phyloP scores from a whole-genome alignment of 2,888 invertebrate genomes.

The Diaphora mendica region DNA sequence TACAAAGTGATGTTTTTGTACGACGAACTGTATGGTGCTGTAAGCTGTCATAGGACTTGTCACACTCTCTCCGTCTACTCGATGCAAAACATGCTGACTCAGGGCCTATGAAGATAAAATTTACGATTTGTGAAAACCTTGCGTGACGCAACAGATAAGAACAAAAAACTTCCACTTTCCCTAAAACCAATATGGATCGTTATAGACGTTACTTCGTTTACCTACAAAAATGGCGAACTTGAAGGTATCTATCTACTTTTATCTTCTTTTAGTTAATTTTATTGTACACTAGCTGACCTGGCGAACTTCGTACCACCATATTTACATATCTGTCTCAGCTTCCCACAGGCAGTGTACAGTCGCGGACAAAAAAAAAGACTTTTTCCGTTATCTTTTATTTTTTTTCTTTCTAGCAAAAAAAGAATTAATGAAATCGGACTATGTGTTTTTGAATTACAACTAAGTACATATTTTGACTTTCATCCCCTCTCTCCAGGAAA shows the following conservation, averaged over 20 bases:
- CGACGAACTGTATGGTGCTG: conserved; percentile 79
- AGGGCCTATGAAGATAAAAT: conserved; percentile 66
- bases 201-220: conserved; percentile 9
- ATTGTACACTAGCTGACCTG: too few species aligned
- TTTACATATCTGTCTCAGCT: too few species aligned
- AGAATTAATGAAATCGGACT: too few species aligned
- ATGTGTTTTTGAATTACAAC: too few species aligned
- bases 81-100: conserved; percentile 76
- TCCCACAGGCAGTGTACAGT: too few species aligned
- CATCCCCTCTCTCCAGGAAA: too few species aligned
- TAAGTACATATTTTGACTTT: too few species aligned
- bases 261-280: conserved; percentile 34
- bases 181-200: conserved; percentile 36
- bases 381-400: too few species aligned
- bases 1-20: conserved; percentile 78
- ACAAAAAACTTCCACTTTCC: conserved; percentile 34
- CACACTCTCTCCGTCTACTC: conserved; percentile 73
- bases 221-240: conserved; percentile 26
- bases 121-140: conserved; percentile 38
- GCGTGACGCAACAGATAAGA: conserved; percentile 47
- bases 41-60: conserved; percentile 77
- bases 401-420: too few species aligned
- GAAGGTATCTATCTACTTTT: neutral
- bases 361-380: too few species aligned
- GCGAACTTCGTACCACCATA: too few species aligned